Evolutionary conservation across 2,113 vertebrate species (phyloP).

Genomic region (Passerina amoena): DNA sequence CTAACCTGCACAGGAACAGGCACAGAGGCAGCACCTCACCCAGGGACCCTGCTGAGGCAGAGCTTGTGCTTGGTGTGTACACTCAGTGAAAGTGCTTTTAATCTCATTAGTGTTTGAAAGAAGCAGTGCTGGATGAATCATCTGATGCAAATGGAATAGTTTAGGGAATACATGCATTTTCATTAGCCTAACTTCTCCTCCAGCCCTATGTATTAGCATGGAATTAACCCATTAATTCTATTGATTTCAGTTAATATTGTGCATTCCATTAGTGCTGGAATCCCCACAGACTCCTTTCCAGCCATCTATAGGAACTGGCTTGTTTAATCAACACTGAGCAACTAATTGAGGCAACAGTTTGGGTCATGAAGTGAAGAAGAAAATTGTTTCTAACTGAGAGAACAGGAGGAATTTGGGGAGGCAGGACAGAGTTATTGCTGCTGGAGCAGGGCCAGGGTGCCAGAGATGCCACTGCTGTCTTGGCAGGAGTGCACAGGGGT

Average conservation of each 20-base stretch:
- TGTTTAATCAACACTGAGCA: slow-evolving; percentile 56
- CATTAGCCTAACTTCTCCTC: slow-evolving; percentile 57
- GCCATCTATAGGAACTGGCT: not conserved
- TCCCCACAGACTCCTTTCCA: slow-evolving; percentile 7
- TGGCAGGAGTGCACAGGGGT: not conserved
- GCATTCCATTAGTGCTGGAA: not conserved
- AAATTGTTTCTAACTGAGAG: slow-evolving; percentile 41
- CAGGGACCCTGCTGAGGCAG: not conserved
- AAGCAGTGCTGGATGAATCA: slow-evolving; percentile 50
- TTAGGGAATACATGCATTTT: slow-evolving; percentile 61
- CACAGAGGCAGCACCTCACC: not conserved
- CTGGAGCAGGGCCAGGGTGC: not conserved
- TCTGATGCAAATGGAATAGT: slow-evolving; percentile 55
- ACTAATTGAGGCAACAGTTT: slow-evolving; percentile 20
- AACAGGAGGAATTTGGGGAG: not conserved
- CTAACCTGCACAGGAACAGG: not conserved
- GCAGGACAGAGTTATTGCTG: not conserved
- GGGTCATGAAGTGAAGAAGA: slow-evolving; percentile 15
- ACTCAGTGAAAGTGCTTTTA: slow-evolving; percentile 37
- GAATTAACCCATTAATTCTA: slow-evolving; percentile 70
- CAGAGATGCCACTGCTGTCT: not conserved
- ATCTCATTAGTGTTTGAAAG: slow-evolving; percentile 43
- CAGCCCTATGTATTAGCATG: slow-evolving; percentile 3
- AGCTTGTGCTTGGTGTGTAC: not conserved
- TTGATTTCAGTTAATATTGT: slow-evolving; percentile 57